Conservation (phyloP, 2,113 vertebrate genomes). For the Hirundichthys speculiger region DNA sequence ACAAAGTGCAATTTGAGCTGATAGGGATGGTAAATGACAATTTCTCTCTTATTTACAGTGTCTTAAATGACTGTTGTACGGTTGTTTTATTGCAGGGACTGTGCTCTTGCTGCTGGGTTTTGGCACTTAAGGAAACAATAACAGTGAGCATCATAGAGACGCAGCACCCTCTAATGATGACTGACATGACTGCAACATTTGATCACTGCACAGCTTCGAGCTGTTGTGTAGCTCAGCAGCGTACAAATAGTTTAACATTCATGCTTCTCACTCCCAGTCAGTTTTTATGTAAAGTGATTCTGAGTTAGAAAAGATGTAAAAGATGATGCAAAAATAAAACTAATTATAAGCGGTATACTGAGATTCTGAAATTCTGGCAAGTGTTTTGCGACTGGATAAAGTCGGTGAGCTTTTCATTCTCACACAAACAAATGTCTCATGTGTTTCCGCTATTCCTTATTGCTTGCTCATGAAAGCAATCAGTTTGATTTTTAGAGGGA, state of each 20-base stretch:
- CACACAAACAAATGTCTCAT: conserved; percentile 1
- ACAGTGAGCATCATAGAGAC: background rate
- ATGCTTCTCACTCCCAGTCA: background rate
- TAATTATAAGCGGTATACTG: background rate
- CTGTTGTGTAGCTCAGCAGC: conserved; percentile 1
- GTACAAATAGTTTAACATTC: conserved; percentile 8
- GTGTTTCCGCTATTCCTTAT: background rate
- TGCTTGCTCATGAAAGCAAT: conserved; percentile 4
- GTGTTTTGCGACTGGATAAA: background rate
- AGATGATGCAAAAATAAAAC: background rate
- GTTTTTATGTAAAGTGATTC: background rate
- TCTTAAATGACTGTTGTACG: conserved; percentile 9
- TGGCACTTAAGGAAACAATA: conserved; percentile 17
- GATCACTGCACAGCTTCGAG: background rate
- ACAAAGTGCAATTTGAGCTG: background rate
- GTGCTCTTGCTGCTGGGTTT: conserved; percentile 12
- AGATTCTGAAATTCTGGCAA: no score
- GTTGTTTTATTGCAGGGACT: conserved; percentile 17
- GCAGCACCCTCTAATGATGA: conserved; percentile 34
- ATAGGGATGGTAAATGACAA: conserved; percentile 8
- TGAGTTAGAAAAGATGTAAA: background rate
- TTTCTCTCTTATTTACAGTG: conserved; percentile 12
- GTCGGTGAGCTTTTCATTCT: background rate
- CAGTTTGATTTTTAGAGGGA: background rate
- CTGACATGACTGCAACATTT: background rate